A percentile compares a stretch with the other conserved stretches of the same genome.
Conservation (phyloP, 2,888 invertebrate genomes). For the Ochropleura plecta region DNA sequence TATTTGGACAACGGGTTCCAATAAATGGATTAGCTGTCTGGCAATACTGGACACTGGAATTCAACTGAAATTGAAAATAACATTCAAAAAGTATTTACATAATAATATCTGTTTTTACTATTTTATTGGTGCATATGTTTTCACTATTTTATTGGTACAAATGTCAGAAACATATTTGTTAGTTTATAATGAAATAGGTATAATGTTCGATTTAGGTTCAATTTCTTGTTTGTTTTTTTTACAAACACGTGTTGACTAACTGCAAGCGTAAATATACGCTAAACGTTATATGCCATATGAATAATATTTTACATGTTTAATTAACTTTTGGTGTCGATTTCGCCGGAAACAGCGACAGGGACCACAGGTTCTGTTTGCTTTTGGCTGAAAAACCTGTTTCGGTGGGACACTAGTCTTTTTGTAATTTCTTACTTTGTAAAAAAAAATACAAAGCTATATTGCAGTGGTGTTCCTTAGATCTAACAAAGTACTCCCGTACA, state of each 20-base stretch:
- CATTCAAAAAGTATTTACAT: not conserved
- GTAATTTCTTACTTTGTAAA: not conserved
- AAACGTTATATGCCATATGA: no score
- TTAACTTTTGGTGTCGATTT: no score
- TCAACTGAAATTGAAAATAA: not conserved
- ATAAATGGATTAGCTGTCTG: constrained; percentile 6
- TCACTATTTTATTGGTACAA: not conserved
- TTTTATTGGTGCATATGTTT: no score
- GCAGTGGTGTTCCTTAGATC: not conserved
- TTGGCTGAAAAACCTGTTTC: no score
- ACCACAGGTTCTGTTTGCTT: no score
- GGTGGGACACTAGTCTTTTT: not conserved
- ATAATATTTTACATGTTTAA: no score
- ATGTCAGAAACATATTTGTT: not conserved
- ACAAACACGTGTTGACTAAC: no score
- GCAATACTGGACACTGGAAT: constrained; percentile 6
- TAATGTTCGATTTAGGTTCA: no score
- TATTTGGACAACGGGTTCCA: not conserved
- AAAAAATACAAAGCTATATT: not conserved
- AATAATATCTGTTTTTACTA: not conserved
- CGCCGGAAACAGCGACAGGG: no score
- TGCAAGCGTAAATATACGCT: no score
- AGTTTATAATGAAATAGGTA: not conserved
- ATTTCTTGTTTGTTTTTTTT: no score
- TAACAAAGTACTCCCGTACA: constrained; percentile 2